Evolutionary conservation across 1,140 invertebrate genomes (phyloP).

Genomic region (Lithobius niger): DNA sequence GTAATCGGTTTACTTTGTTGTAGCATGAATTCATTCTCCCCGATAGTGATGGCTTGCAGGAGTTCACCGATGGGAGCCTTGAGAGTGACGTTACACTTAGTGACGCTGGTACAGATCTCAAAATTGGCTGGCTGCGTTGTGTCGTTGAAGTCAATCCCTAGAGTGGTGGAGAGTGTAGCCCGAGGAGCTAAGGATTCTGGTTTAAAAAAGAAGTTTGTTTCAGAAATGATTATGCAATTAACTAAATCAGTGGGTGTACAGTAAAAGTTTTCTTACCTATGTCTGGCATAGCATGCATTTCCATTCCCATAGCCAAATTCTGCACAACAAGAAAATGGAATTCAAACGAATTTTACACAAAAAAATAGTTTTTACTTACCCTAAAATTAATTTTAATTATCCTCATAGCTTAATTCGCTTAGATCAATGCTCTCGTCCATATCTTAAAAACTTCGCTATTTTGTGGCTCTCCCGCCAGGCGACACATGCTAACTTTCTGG

Average conservation of each 20-base stretch:
- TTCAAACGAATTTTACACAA: too few relatives aligned
- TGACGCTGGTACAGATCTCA: conserved; percentile 51
- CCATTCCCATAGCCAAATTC: conserved; percentile 54
- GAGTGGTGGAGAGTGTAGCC: conserved; percentile 41
- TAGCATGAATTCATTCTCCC: conserved; percentile 52
- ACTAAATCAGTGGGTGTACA: neutral
- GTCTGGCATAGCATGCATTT: conserved; percentile 66
- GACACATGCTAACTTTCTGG: too few relatives aligned
- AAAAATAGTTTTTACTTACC: too few relatives aligned
- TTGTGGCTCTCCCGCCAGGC: too few relatives aligned
- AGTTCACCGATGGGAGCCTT: conserved; percentile 79
- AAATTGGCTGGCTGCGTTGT: conserved; percentile 75
- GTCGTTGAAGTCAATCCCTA: conserved; percentile 90
- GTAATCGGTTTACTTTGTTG: conserved; percentile 56
- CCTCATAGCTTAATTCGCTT: too few relatives aligned
- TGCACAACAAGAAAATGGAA: conserved; percentile 24
- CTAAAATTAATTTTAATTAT: too few relatives aligned
- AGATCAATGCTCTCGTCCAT: too few relatives aligned
- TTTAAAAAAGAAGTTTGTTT: neutral
- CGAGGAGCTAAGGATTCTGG: neutral
- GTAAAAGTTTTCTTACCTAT: conserved; percentile 36
- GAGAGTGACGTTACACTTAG: conserved; percentile 46
- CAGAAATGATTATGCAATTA: neutral
- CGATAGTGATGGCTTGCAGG: conserved; percentile 64
- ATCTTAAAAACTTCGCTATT: too few relatives aligned